Base-by-base conservation (phyloP, 2,888 invertebrate genomes). In the Hylaea fasciaria region DNA sequence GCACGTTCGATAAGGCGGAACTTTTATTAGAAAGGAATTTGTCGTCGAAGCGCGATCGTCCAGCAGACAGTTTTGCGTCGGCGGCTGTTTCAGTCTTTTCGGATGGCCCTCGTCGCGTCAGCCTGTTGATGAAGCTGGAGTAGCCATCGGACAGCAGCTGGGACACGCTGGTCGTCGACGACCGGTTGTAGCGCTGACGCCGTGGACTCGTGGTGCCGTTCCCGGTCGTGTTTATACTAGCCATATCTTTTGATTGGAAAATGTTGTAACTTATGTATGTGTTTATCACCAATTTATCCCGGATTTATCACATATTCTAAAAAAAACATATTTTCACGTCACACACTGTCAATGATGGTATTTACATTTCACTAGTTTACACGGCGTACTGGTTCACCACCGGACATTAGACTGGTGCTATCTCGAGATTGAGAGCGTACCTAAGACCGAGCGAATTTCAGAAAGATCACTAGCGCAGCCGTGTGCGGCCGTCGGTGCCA, bases 131-230 rank as follows among this genome's bases (percentile, higher is more conserved):
- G 71, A 97, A 93, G 88, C 94, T 97, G 78, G 96, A 96, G 88
- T 97, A 97, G 73, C 97, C 97, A 83, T 97, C 97, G 72, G 95
- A 96, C 73, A 97, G 92, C 77, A 97, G 92, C 87, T 97, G 97
- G 68, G 97, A 96, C 74, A 97, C 96, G 89, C 97, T 97, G 49
- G 95, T 94, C 62, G 96, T 95, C 52, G 97, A 96, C 66, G 94
- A 93, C 66, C 97, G 95, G 70, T 95, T 93, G 88, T 97, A 97
- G 70, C 96, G 94, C 80, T 94, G 94, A 70, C 95, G 94, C 65
- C 94, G 93, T 81, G 83, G 94, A 80, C 87, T 94, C 56, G 89
- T 86, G 66, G 86, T 82, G 63, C 81, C 84, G 74, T 81, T 85
- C 72, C 85, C 85, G 73, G 81, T 84, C 66, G 85, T 80, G 77